Evolutionary conservation across 53 echinoderm and acorn worm genomes (phyloP), one percentile per base, ranked within the genome.

Genomic region (Hippasteria phrygiana): DNA sequence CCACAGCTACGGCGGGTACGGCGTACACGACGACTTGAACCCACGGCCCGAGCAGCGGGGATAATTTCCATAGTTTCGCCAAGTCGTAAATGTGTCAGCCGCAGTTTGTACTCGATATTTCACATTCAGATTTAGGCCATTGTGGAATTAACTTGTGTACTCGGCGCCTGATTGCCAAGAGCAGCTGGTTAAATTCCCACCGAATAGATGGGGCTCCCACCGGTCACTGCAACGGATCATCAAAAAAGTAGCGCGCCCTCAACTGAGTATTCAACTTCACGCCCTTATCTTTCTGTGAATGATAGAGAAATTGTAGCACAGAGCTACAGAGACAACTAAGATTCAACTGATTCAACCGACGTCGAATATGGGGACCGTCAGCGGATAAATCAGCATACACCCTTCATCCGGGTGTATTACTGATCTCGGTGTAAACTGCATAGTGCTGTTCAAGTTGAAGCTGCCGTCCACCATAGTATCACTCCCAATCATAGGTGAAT

Each of bases 31-130:
- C 26, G 35, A 77, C 55, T 55, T 77, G 77, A 78, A 35, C 59
- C 55, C 55, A 27, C 18, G 56, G 55, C 43, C 32, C 65, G 81
- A 81, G 17, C 81, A 43, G 28, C 63, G 64, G 81, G 81, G 81
- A n/a, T 81, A 81, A 81, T 81, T 81, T 81, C 43, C 81, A 65
- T 81, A 81, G 81, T 81, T 81, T 81, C 81, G 7, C 43, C 41
- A 32, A 40, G 64, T 43, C 81, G 64, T 81, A 81, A 81, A 81
- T 65, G 81, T 81, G 81, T 81, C 81, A 81, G 81, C 43, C 64
- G 65, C 43, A 66, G 40, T 81, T 81, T 81, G 81, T 64, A 81
- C 81, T 64, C 81, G 65, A 81, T 81, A 81, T 63, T 81, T 81
- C 66, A 81, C 81, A 56, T 81, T 81, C 81, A 28, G 63, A 65